A percentile compares a stretch with the other conserved stretches of the same genome.
Conservation (phyloP, 2,113 vertebrate species). For the Periophthalmus modestus region DNA sequence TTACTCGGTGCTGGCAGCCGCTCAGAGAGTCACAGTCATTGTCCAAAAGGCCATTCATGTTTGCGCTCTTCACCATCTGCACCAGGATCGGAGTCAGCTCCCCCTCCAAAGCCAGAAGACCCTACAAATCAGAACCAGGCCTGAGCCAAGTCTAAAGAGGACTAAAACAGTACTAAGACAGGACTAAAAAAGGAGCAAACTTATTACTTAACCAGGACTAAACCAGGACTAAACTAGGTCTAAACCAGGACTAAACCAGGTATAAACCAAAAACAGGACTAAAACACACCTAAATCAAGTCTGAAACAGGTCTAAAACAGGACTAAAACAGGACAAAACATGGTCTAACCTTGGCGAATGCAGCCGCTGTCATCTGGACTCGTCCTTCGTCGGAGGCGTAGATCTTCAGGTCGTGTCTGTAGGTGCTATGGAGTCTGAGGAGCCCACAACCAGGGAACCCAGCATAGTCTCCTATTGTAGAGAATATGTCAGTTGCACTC, state of each 20-base stretch:
- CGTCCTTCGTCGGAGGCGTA: slow-evolving; percentile 97
- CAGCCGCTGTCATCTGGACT: slow-evolving; percentile 98
- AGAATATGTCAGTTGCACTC: slow-evolving; percentile 16
- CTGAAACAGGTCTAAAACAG: neutral
- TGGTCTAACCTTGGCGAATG: slow-evolving; percentile 90
- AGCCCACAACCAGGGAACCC: slow-evolving; percentile 96
- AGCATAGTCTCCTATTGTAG: slow-evolving; percentile 90
- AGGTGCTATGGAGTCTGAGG: slow-evolving; percentile 95
- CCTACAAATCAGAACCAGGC: slow-evolving; percentile 71
- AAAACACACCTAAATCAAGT: too few species aligned
- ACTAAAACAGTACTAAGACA: neutral
- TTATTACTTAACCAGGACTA: neutral
- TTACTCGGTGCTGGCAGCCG: slow-evolving; percentile 94
- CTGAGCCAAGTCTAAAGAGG: too few species aligned
- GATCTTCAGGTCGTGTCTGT: slow-evolving; percentile 97
- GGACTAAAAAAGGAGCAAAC: neutral
- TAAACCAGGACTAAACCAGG: too few species aligned
- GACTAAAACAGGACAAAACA: neutral
- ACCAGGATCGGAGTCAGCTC: slow-evolving; percentile 98
- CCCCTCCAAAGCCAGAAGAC: slow-evolving; percentile 92
- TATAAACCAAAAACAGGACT: neutral
- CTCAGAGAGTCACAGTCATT: slow-evolving; percentile 94
- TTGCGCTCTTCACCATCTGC: slow-evolving; percentile 99
- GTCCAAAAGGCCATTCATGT: slow-evolving; percentile 98
- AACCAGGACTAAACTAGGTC: neutral